Base-by-base conservation (phyloP, 2,797 vertebrate genomes). In the Sebastes vulpes region DNA sequence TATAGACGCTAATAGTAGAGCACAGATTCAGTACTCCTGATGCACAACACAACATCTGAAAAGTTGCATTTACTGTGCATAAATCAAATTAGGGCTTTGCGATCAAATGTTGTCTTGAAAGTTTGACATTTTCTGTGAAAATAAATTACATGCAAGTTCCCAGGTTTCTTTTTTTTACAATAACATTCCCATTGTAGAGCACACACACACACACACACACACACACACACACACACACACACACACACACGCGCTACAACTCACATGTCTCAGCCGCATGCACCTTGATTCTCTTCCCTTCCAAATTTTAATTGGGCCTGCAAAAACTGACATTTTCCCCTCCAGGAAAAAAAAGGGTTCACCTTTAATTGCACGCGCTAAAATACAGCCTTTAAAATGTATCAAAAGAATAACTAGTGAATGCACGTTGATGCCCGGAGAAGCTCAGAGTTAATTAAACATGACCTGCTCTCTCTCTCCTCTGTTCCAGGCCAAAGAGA, bases 361-460 rank as follows among this genome's bases (percentile, higher is more conserved):
- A 84, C 89, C 76, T 90, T 89, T 90, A 93, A 92, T 90, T 89
- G 87, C 78, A 8, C 8, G 72, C 84, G 65, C 72, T 81, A 83
- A 87, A 86, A 84, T n/a, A 18, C 71, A 63, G 65, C 76, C 77
- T 89, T 85, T 85, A 88, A 90, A 93, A 91, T 72, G 87, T 79
- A 91, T 92, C 79, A 92, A 94, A 91, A 83, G 86, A 89, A 86
- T 85, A 89, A 82, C 77, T 77, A 79, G 79, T 56, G 73, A 82
- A 79, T 32, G 72, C 56, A 70, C 67, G 72, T 63, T 69, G 85
- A 82, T 70, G 83, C 83, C 68, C 20, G 42, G 70, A 83, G 80
- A 87, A 64, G 75, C 71, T 65, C 12, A 2, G 52, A 59, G 89
- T 89, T 72, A 80, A 90, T 93, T 82, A 92, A 92, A 89, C 83